A percentile compares a stretch with the other conserved stretches of the same genome.
Conservation (phyloP, 1,140 invertebrate species). For the Protaetia brevitarsis region DNA sequence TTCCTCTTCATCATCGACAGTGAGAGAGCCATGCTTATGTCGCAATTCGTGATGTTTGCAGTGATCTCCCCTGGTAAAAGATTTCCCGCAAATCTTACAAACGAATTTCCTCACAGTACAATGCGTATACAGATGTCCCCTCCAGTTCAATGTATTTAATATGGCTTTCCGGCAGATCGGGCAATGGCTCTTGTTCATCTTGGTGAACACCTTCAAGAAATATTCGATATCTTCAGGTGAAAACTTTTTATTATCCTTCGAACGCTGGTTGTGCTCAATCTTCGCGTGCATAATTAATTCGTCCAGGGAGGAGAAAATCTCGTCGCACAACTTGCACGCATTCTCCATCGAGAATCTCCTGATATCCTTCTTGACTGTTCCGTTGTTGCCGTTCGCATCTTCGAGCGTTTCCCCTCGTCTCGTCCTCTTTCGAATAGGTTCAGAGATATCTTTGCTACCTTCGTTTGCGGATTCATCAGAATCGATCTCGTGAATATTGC, state of each 20-base stretch:
- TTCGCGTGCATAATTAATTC: conserved; percentile 12
- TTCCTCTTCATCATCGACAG: no score
- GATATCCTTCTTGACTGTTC: background rate
- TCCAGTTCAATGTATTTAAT: conserved; percentile 12
- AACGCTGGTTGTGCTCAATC: conserved; percentile 9
- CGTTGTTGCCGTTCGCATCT: background rate
- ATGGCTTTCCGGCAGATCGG: conserved; percentile 11
- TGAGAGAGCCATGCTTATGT: background rate
- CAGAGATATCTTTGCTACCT: background rate
- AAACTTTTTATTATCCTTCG: background rate
- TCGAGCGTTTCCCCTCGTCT: background rate
- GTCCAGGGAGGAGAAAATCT: background rate
- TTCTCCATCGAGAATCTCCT: background rate
- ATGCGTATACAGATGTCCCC: conserved; percentile 5
- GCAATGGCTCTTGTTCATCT: background rate
- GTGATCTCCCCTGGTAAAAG: conserved; percentile 4
- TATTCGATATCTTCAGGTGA: conserved; percentile 12
- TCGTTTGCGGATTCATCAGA: background rate
- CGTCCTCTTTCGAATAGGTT: background rate
- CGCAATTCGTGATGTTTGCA: conserved; percentile 10
- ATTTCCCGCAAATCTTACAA: conserved; percentile 6
- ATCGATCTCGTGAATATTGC: no score
- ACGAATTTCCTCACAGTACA: background rate
- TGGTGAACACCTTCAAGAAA: background rate
- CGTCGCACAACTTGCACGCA: conserved; percentile 12